phyloP scores from a whole-genome alignment of 2,797 vertebrate species.

The Anguilla obscura region DNA sequence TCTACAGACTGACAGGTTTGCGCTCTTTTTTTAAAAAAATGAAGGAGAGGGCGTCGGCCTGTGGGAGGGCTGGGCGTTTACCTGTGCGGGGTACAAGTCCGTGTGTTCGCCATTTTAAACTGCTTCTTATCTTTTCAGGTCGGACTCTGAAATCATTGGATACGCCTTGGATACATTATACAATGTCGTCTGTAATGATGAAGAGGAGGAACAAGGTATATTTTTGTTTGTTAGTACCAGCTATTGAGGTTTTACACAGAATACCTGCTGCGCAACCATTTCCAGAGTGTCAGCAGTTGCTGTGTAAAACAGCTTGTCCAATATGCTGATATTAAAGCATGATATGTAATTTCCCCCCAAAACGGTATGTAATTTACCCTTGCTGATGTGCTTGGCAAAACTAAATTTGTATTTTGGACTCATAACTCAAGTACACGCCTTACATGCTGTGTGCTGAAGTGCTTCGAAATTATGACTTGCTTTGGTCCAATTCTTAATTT shows the following conservation, averaged over 20 bases:
- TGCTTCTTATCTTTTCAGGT: slow-evolving; percentile 68
- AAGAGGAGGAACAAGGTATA: slow-evolving; percentile 94
- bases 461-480: neutral
- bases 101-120: neutral
- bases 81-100: neutral
- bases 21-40: neutral
- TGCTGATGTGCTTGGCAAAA: neutral
- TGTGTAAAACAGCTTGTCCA: neutral
- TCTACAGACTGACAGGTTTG: slow-evolving; percentile 93
- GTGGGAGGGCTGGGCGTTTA: neutral
- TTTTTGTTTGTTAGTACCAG: neutral
- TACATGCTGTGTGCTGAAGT: neutral
- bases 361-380: neutral
- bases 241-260: neutral
- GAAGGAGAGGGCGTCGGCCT: neutral
- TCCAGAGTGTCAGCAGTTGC: neutral
- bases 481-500: neutral
- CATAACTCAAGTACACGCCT: neutral
- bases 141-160: slow-evolving; percentile 98
- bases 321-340: neutral
- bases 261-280: neutral
- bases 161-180: slow-evolving; percentile 97
- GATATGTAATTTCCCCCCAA: neutral
- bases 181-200: slow-evolving; percentile 94
- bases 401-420: neutral